phyloP scores from a whole-genome alignment of 1,140 invertebrate genomes.

The Lordiphosa collinella region DNA sequence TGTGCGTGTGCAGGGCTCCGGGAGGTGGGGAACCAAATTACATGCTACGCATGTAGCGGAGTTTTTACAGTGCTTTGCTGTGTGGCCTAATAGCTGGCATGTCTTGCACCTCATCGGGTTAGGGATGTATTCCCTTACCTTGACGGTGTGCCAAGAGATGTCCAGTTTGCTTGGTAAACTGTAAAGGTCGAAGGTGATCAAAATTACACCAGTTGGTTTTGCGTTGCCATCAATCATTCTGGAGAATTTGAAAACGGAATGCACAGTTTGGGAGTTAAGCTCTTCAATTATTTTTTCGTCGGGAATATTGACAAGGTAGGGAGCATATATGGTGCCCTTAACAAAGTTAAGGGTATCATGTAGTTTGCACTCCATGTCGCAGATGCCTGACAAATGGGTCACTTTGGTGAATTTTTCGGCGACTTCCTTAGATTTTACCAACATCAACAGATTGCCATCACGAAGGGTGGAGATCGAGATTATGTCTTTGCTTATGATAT shows the following conservation, averaged over 20 bases:
- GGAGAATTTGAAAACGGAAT: slow-evolving; percentile 1
- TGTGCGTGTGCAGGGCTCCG: slow-evolving; percentile 7
- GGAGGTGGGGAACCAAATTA: background rate
- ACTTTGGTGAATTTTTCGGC: slow-evolving; percentile 5
- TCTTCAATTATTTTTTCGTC: slow-evolving; percentile 7
- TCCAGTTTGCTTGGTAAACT: slow-evolving; percentile 5
- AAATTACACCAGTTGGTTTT: slow-evolving; percentile 9
- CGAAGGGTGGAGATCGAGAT: slow-evolving; percentile 4
- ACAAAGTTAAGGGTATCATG: slow-evolving; percentile 7
- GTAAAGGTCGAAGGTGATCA: slow-evolving; percentile 8
- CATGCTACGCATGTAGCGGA: slow-evolving; percentile 1
- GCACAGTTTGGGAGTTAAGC: slow-evolving; percentile 8
- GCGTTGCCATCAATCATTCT: slow-evolving; percentile 1
- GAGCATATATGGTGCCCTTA: slow-evolving; percentile 11
- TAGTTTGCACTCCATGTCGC: slow-evolving; percentile 4
- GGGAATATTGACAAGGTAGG: slow-evolving; percentile 5
- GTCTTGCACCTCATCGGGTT: slow-evolving; percentile 12
- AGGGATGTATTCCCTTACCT: too few relatives aligned
- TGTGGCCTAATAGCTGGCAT: slow-evolving; percentile 16
- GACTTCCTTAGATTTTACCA: slow-evolving; percentile 1
- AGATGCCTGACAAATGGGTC: slow-evolving; percentile 7
- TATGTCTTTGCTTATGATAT: slow-evolving; percentile 7
- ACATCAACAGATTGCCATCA: background rate
- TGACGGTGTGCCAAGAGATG: too few relatives aligned
- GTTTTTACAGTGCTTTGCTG: slow-evolving; percentile 20